phyloP scores from a whole-genome alignment of 2,797 vertebrate genomes.

The Enteromius trimaculatus region DNA sequence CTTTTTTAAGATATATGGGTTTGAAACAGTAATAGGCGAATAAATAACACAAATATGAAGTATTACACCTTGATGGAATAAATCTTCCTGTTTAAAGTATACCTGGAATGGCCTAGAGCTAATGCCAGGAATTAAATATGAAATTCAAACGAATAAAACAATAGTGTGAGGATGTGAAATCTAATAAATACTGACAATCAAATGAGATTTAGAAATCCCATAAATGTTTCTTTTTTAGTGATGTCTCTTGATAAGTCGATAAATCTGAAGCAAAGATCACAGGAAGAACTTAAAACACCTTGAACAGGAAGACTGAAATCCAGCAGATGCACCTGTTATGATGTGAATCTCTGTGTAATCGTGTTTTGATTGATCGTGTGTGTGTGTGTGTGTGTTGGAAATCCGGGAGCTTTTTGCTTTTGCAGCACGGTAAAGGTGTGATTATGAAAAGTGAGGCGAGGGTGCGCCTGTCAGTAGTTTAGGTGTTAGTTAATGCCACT shows the following conservation, averaged over 20 bases:
- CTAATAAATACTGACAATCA: background rate
- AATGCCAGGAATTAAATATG: background rate
- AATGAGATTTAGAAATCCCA: background rate
- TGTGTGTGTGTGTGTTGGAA: conserved; percentile 20
- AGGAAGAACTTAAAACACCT: background rate
- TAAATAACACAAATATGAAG: background rate
- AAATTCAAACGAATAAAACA: background rate
- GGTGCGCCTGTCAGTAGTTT: conserved; percentile 19
- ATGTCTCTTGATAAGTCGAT: background rate
- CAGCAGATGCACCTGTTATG: conserved; percentile 16
- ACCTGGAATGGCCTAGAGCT: background rate
- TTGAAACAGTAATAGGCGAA: background rate
- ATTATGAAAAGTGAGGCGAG: conserved; percentile 39
- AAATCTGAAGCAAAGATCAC: background rate
- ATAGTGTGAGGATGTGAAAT: background rate
- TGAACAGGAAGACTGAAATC: background rate
- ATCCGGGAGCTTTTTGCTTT: conserved; percentile 36
- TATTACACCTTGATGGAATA: background rate
- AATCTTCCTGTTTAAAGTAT: background rate
- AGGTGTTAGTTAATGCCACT: conserved; percentile 42
- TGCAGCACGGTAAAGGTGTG: conserved; percentile 30
- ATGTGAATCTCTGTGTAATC: conserved; percentile 12
- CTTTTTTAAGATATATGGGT: background rate
- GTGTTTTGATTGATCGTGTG: background rate
- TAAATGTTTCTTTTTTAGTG: background rate